A percentile compares a stretch with the other conserved stretches of the same genome.
Conservation (phyloP, 2,113 vertebrate species). For the Cygnus buccinator region DNA sequence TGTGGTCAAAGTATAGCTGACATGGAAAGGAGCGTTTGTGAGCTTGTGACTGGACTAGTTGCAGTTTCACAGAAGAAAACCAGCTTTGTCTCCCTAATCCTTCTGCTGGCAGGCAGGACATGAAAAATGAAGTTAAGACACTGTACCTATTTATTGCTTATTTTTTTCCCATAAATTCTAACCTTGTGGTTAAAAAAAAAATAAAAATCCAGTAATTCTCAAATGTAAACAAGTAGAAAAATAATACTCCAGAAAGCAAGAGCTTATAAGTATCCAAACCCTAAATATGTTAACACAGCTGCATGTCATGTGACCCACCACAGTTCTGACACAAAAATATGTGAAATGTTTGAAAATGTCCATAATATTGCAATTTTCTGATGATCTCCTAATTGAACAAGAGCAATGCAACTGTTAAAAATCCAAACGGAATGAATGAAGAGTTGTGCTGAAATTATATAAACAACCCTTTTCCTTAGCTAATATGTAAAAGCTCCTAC, state of each 20-base stretch:
- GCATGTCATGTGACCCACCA: conserved; percentile 18
- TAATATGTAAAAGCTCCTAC: neutral
- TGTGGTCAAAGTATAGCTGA: conserved; percentile 50
- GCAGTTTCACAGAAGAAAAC: conserved; percentile 55
- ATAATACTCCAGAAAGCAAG: conserved; percentile 24
- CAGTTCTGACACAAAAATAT: conserved; percentile 32
- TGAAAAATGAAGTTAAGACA: conserved; percentile 49
- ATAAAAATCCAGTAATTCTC: conserved; percentile 26
- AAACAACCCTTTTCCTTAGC: neutral
- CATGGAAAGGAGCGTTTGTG: conserved; percentile 13
- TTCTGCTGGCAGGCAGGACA: conserved; percentile 37
- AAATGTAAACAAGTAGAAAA: conserved; percentile 55
- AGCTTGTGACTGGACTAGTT: conserved; percentile 16
- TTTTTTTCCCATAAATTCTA: conserved; percentile 30
- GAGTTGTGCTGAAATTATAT: neutral
- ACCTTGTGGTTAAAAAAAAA: conserved; percentile 35
- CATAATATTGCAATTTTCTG: conserved; percentile 21
- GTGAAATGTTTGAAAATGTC: conserved; percentile 19
- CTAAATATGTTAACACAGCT: conserved; percentile 58
- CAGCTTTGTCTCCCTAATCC: conserved; percentile 64
- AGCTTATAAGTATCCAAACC: conserved; percentile 21
- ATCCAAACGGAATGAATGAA: conserved; percentile 9
- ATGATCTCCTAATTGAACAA: neutral
- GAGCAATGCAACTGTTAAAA: neutral
- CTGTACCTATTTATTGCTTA: conserved; percentile 59